phyloP scores from a whole-genome alignment of 2,113 vertebrate species.

The Salvelinus fontinalis region DNA sequence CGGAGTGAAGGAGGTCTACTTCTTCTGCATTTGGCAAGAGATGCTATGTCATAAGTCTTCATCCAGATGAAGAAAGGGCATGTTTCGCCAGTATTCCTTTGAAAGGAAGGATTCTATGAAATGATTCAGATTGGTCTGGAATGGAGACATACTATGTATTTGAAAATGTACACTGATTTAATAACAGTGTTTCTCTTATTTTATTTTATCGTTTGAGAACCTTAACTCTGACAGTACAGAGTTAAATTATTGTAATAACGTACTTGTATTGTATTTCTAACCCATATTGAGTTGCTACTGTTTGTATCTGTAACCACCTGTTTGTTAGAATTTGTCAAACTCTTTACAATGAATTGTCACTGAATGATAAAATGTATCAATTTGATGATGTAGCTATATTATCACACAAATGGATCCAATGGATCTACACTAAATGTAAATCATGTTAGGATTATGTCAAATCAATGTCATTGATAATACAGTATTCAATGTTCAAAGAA shows the following conservation, averaged over 20 bases:
- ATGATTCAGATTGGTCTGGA: conserved; percentile 43
- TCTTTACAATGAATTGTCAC: conserved; percentile 48
- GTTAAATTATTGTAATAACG: conserved; percentile 40
- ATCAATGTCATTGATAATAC: conserved; percentile 8
- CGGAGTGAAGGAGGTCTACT: conserved; percentile 51
- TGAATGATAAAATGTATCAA: conserved; percentile 35
- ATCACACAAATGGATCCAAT: conserved; percentile 48
- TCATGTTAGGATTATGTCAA: conserved; percentile 54
- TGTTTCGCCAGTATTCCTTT: conserved; percentile 39
- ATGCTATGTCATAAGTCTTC: conserved; percentile 18
- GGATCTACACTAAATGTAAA: conserved; percentile 60
- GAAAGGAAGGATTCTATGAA: conserved; percentile 41
- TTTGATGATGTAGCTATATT: conserved; percentile 28
- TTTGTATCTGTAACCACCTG: conserved; percentile 44
- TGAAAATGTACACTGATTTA: conserved; percentile 5
- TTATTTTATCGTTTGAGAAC: background rate
- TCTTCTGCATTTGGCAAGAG: conserved; percentile 11
- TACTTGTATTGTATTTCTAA: conserved; percentile 29
- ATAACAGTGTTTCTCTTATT: conserved; percentile 1
- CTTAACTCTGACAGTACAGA: conserved; percentile 19
- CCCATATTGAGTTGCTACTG: conserved; percentile 52
- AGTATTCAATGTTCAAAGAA: conserved; percentile 26
- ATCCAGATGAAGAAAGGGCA: conserved; percentile 19
- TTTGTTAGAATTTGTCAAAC: conserved; percentile 23
- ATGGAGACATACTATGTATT: conserved; percentile 38